A percentile compares a stretch with the other conserved stretches of the same genome.
phyloP scores from a whole-genome alignment of 2,797 vertebrate genomes.

The Holocentrus rufus region DNA sequence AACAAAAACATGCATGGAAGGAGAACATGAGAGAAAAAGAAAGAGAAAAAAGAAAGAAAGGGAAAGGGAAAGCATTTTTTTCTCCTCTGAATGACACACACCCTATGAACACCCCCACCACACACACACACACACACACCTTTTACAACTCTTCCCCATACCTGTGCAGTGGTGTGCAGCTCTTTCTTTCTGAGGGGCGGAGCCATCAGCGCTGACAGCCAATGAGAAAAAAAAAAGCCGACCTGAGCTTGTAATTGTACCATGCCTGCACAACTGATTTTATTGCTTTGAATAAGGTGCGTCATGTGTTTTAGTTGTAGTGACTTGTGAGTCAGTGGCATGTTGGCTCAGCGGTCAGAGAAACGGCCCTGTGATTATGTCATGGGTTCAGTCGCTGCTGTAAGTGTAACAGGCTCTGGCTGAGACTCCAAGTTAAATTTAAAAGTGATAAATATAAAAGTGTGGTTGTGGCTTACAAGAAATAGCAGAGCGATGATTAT shows the following conservation, averaged over 20 bases:
- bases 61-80: too few species aligned
- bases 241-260: not conserved
- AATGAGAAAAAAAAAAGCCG: not conserved
- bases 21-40: not conserved
- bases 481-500: too few species aligned
- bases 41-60: not conserved
- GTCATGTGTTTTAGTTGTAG: not conserved
- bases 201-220: not conserved
- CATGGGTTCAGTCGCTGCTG: too few species aligned
- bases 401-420: too few species aligned
- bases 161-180: constrained; percentile 12
- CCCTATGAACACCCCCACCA: not conserved
- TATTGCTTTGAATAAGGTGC: not conserved
- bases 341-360: not conserved
- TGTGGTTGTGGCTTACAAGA: too few species aligned
- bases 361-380: not conserved
- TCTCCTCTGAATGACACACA: not conserved
- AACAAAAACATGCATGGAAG: not conserved
- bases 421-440: too few species aligned
- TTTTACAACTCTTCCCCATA: constrained; percentile 26
- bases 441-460: too few species aligned
- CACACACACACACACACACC: constrained; percentile 9
- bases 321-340: not conserved
- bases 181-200: not conserved
- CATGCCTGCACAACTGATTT: not conserved